Percentiles rank a stretch among this genome's conserved stretches.
Conservation (phyloP, 2,113 vertebrate genomes). For the Scomber scombrus region DNA sequence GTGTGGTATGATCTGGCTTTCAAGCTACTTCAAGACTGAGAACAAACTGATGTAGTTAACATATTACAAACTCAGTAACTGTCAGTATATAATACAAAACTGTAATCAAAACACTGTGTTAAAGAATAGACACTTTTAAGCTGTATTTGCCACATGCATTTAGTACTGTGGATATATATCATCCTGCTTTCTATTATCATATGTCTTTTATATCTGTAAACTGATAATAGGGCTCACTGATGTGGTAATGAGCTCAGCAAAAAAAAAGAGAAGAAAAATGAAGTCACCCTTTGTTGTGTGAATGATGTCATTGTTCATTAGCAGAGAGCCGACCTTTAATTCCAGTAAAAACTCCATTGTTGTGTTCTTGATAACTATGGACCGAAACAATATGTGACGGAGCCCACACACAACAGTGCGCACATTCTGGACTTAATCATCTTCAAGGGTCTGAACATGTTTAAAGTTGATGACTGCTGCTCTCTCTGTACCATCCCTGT, state of each 20-base stretch:
- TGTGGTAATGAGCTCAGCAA: background rate
- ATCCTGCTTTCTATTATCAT: background rate
- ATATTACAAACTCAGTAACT: background rate
- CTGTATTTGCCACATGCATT: too few relatives aligned
- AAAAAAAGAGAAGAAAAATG: background rate
- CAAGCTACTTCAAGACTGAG: background rate
- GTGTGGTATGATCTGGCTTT: constrained; percentile 25
- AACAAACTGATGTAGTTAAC: constrained; percentile 24
- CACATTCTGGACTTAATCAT: too few relatives aligned
- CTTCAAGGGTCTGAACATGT: too few relatives aligned
- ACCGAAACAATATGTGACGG: too few relatives aligned
- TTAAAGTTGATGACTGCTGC: too few relatives aligned
- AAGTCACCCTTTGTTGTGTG: background rate
- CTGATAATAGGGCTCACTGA: background rate
- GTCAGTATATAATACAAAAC: background rate
- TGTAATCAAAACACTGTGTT: background rate
- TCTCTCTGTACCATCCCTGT: too few relatives aligned
- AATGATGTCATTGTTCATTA: constrained; percentile 13
- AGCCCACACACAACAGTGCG: too few relatives aligned
- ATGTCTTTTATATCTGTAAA: background rate
- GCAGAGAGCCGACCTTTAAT: constrained; percentile 7
- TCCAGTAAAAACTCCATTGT: constrained; percentile 34
- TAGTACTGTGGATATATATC: background rate
- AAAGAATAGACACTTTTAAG: too few relatives aligned
- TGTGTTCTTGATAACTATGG: too few relatives aligned